Percentiles rank a stretch among this genome's conserved stretches.
Evolutionary conservation across 1,140 invertebrate species (phyloP).

Genomic region (Spodoptera litura): DNA sequence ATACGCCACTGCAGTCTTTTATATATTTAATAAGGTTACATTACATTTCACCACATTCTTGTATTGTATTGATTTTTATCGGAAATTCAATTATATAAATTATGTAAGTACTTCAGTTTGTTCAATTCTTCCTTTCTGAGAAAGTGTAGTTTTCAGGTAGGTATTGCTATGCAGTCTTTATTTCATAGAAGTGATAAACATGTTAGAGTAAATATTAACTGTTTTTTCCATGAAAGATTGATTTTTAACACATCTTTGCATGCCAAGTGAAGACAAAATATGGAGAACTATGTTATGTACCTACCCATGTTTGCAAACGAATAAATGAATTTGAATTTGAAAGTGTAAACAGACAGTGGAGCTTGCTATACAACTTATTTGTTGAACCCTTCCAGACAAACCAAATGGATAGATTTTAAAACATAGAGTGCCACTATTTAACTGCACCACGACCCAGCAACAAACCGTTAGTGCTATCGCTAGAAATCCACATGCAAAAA

Average conservation of each 20-base stretch:
- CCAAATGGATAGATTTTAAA: not conserved
- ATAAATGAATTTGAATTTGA: too few relatives aligned
- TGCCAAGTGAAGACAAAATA: too few relatives aligned
- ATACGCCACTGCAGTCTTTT: constrained; percentile 27
- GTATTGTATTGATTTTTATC: constrained; percentile 13
- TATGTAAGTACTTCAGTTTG: not conserved
- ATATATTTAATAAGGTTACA: constrained; percentile 33
- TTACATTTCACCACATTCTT: constrained; percentile 9
- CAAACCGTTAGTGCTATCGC: not conserved
- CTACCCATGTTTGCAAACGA: too few relatives aligned
- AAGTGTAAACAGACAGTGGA: too few relatives aligned
- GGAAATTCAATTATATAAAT: not conserved
- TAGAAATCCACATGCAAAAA: constrained; percentile 42
- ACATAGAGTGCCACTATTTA: not conserved
- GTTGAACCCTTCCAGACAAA: too few relatives aligned
- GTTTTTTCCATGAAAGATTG: too few relatives aligned
- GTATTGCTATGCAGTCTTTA: not conserved
- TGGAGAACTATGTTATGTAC: too few relatives aligned
- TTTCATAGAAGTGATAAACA: too few relatives aligned
- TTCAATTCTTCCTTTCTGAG: not conserved
- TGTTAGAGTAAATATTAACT: too few relatives aligned
- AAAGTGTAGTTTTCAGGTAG: not conserved
- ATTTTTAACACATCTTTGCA: too few relatives aligned
- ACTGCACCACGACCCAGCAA: not conserved
- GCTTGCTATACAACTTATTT: too few relatives aligned